Evolutionary conservation across 2,797 vertebrate genomes (phyloP), one percentile per base, ranked within the genome.

Genomic region (Erethizon dorsatum): DNA sequence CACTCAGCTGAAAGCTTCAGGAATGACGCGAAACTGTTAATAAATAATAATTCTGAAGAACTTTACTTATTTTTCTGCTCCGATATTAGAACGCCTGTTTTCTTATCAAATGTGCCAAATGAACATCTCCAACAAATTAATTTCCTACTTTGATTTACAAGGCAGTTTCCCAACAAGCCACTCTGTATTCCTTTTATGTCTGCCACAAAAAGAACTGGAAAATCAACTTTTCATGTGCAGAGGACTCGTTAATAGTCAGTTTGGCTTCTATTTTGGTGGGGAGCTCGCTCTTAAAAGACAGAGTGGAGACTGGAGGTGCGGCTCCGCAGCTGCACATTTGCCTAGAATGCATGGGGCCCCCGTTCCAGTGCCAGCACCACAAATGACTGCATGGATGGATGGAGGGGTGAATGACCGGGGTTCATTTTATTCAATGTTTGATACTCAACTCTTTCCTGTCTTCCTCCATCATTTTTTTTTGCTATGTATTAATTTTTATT

Each of bases 391-490:
- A 8, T 18, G 50, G 50, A 26, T 28, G 45, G 45, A 15, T 4
- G 45, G 73, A 31, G 33, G 47, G 15, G 77, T 33, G 41, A 47
- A 17, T 13, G 20, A 26, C 6, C 33, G 26, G 57, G 52, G 13
- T n/a, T 93, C 52, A 77, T 57, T 94, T 94, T 88, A 41, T 89
- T 85, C 88, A 71, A 22, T 41, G 37, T 83, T 77, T 65, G 47
- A 56, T n/a, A 65, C 28, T 78, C 37, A 73, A 9, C 33, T 94
- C 73, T 94, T 82, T 73, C 24, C 26, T 83, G 20, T 37, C 31
- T 82, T 92, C 10, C 31, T 75, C 22, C n/a, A 78, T 83, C 22
- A 28, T 37, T 69, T 80, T 83, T 93, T 14, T 45, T 18, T 52
- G 28, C 11, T 75, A 5, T 26, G 28, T 50, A 28, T 82, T 82